phyloP scores from a whole-genome alignment of 2,888 invertebrate species.

The Cabera pusaria region DNA sequence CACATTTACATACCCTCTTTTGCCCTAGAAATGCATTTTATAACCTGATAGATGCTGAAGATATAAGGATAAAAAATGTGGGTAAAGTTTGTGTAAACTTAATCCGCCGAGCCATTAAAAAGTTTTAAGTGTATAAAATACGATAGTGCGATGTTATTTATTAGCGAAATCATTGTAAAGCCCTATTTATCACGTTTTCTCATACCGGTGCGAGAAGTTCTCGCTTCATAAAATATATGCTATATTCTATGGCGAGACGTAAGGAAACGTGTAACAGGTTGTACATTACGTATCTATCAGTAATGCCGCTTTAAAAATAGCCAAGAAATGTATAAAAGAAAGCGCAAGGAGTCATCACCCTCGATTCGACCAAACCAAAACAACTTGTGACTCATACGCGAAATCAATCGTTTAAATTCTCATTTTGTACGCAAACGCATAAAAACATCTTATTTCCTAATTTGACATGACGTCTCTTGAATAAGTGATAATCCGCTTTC shows the following conservation, averaged over 20 bases:
- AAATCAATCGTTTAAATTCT: conserved; percentile 32
- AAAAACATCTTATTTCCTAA: conserved; percentile 6
- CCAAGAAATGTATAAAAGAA: conserved; percentile 57
- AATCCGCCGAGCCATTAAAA: conserved; percentile 3
- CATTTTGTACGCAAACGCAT: conserved; percentile 2
- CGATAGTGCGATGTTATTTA: conserved; percentile 22
- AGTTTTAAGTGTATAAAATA: conserved; percentile 15
- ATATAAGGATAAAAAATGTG: conserved; percentile 1
- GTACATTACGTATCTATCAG: conserved; percentile 46
- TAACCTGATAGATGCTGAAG: conserved; percentile 1
- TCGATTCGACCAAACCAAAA: conserved; percentile 17
- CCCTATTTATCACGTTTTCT: conserved; percentile 33
- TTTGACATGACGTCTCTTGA: conserved; percentile 10
- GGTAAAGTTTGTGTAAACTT: conserved; percentile 8
- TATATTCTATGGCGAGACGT: conserved; percentile 36
- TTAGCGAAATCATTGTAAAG: conserved; percentile 23
- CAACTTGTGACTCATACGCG: conserved; percentile 37
- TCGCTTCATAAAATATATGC: conserved; percentile 35
- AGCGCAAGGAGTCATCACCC: conserved; percentile 12
- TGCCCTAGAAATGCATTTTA: conserved; percentile 4
- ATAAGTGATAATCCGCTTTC: too few species aligned
- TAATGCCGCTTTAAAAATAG: conserved; percentile 56
- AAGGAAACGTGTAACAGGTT: too few species aligned
- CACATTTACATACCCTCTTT: not conserved
- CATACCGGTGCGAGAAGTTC: conserved; percentile 30